Evolutionary conservation across 2,113 vertebrate genomes (phyloP), one percentile per base, ranked within the genome.

Genomic region (Protobothrops mucrosquamatus): DNA sequence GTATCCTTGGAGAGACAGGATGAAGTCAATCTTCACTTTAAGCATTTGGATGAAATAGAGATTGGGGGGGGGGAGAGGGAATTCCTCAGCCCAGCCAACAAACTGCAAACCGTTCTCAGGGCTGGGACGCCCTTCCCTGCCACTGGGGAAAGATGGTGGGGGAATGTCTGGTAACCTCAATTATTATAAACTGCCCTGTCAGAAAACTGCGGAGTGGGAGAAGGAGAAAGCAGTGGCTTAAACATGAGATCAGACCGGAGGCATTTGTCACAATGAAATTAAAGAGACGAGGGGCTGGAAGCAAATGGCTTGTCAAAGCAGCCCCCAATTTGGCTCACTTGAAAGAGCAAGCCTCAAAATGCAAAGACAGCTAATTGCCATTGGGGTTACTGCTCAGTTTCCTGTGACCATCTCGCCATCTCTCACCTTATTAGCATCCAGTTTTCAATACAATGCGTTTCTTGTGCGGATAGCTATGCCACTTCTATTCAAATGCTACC

Each of bases 261-360:
- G 81, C 89, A 93, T 90, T 90, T 57, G 87, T 93, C 92, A 93
- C 89, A 90, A 93, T 93, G 74, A 90, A 93, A 93, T 93, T 90
- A 90, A 93, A 93, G 56, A 69, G 90, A 90, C 64, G 74, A 43
- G 92, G 61, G 11, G 89, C 81, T 90, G 74, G 92, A 86, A 93
- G 89, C 55, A 86, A 92, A 89, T 5, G 2, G 56, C 74, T 90
- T 93, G 88, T 57, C 46, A 43, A 87, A 39, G 48, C 81, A 87
- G 57, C 74, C 22, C 23, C n/a, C n/a, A 3, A 6, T 90, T 86
- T 90, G 86, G 81, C 52, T 90, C 56, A 22, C 74, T 93, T 93
- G 59, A 57, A 85, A 93, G 46, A 87, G 54, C 14, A 14, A 39
- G n/a, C 15, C 15, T 43, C 26, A 88, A 55, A 46, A n/a, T 81